Evolutionary conservation across 2,113 vertebrate species (phyloP).

Genomic region (Gymnogyps californianus): DNA sequence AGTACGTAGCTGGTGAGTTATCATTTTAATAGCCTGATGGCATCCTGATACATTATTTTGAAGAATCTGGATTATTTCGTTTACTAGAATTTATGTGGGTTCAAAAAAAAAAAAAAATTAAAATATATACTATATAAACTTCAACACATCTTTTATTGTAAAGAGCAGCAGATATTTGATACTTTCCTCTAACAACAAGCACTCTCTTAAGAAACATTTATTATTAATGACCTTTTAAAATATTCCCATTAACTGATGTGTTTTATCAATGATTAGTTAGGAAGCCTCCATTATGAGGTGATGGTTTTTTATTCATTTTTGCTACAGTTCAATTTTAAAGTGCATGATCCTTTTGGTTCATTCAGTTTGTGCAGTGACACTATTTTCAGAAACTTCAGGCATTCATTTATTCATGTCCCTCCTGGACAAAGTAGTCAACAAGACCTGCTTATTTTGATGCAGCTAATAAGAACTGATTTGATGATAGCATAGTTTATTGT

Average conservation of each 20-base stretch:
- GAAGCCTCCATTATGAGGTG: not conserved
- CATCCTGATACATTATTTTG: not conserved
- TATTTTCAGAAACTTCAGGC: not conserved
- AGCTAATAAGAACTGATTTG: conserved; percentile 14
- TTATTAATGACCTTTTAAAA: not conserved
- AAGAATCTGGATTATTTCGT: not conserved
- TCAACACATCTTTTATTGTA: not conserved
- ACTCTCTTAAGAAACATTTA: not conserved
- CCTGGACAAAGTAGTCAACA: not conserved
- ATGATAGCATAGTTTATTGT: not conserved
- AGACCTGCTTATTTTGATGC: not conserved
- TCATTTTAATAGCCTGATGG: not conserved
- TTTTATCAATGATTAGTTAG: not conserved
- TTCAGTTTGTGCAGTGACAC: not conserved
- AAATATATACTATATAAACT: not conserved
- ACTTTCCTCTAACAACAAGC: not conserved
- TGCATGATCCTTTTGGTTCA: not conserved
- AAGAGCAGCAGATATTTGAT: not conserved
- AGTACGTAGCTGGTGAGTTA: rapidly evolving
- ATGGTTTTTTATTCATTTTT: not conserved
- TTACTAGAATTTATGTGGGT: not conserved
- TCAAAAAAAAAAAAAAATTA: not conserved
- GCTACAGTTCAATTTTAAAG: not conserved
- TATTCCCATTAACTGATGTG: not conserved
- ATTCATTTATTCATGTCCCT: not conserved